These are phyloP conservation scores for Limnodromus scolopaceus DNA, from an alignment of 2,797 vertebrate genomes.

Conservation along the genomic window DNA sequence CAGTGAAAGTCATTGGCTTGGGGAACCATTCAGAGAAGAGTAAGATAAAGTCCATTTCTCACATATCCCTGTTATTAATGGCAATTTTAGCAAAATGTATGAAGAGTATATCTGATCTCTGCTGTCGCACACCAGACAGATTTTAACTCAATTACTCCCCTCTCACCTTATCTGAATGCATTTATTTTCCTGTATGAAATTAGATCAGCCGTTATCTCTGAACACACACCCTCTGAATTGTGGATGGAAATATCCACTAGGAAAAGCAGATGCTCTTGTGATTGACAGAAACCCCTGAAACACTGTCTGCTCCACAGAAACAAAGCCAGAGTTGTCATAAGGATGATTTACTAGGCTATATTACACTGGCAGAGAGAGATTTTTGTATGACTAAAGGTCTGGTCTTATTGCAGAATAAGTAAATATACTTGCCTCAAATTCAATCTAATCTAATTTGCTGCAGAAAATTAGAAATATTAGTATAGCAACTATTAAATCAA, in stretches of 20 bases:
- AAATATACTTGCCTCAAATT: conserved; percentile 15
- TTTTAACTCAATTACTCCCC: conserved; percentile 48
- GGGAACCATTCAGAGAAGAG: not conserved
- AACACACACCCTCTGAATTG: conserved; percentile 2
- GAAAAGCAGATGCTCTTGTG: conserved; percentile 37
- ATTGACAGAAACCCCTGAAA: conserved; percentile 25
- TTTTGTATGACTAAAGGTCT: conserved; percentile 8
- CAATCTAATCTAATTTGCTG: not conserved
- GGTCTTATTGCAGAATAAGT: conserved; percentile 2
- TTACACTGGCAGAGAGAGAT: not conserved
- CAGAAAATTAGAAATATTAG: conserved; percentile 32
- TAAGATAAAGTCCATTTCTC: conserved; percentile 1
- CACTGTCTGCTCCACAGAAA: conserved; percentile 15
- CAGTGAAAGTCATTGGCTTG: not conserved
- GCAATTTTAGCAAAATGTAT: conserved; percentile 1
- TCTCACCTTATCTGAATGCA: conserved; percentile 56
- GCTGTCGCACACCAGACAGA: conserved; percentile 19
- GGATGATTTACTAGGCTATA: conserved; percentile 30
- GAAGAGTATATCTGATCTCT: conserved; percentile 34
- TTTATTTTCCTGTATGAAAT: conserved; percentile 43
- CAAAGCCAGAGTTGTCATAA: conserved; percentile 47
- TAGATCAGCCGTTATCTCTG: conserved; percentile 53
- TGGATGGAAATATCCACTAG: conserved; percentile 22
- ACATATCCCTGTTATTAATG: not conserved
- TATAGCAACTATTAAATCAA: conserved; percentile 1